Percentiles rank a stretch among this genome's conserved stretches.
These are phyloP conservation scores for Trididemnum clinides DNA, from an alignment of 23 tunicate species.

Conservation along the genomic window DNA sequence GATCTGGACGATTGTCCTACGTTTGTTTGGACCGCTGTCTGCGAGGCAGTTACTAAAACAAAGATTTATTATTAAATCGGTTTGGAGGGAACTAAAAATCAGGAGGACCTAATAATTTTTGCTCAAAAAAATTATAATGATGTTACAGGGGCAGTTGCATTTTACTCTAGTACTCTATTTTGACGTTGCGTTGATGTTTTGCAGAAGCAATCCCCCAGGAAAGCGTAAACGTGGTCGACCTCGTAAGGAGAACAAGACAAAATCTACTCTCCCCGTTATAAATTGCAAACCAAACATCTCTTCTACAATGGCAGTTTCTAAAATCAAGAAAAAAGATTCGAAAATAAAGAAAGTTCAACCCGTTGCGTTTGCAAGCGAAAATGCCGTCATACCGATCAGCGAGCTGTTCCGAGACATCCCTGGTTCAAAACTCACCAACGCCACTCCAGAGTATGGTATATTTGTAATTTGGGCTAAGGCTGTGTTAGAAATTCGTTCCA, in stretches of 20 bases:
- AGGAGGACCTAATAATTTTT: too few relatives aligned
- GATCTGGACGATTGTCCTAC: too few relatives aligned
- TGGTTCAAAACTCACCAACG: background rate
- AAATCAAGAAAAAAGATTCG: conserved; percentile 11
- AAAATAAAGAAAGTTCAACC: conserved; percentile 8
- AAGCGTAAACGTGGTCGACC: conserved; percentile 76
- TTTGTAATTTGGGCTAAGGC: background rate
- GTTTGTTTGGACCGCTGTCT: too few relatives aligned
- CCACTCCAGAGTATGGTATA: background rate
- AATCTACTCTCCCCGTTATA: background rate
- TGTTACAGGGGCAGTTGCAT: too few relatives aligned
- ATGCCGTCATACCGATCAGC: conserved; percentile 39
- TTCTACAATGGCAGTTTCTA: background rate
- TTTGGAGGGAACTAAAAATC: too few relatives aligned
- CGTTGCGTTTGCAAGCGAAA: conserved; percentile 35
- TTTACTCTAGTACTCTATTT: too few relatives aligned
- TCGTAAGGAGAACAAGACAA: conserved; percentile 33
- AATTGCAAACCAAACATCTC: too few relatives aligned
- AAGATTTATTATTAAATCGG: too few relatives aligned
- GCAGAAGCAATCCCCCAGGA: background rate
- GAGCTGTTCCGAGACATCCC: conserved; percentile 44
- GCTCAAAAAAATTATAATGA: too few relatives aligned
- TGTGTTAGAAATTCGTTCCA: too few relatives aligned
- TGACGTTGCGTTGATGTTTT: too few relatives aligned
- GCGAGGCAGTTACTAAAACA: too few relatives aligned